These are phyloP conservation scores for Melanerpes aurifrons DNA, from an alignment of 2,113 vertebrate species.

Conservation along the genomic window DNA sequence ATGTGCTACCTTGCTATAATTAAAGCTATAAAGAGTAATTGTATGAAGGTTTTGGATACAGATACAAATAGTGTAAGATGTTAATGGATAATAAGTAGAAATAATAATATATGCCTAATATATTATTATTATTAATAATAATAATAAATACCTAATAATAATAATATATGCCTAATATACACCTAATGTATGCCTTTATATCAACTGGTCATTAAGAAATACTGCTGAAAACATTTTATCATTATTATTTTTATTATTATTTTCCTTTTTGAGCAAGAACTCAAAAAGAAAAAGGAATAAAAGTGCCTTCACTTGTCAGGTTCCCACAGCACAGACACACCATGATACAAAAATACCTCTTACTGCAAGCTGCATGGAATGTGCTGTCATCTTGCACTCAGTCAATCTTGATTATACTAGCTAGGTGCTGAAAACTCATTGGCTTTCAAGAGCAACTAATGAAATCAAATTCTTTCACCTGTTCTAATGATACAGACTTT, in stretches of 20 bases:
- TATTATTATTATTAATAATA: too few species aligned
- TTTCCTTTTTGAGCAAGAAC: not conserved
- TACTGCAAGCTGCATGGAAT: not conserved
- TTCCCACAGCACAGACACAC: not conserved
- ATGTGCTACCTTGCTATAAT: constrained; percentile 32
- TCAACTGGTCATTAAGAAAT: not conserved
- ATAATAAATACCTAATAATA: too few species aligned
- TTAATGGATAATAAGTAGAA: constrained; percentile 15
- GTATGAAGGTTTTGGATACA: not conserved
- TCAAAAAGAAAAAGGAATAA: not conserved
- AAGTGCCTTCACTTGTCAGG: not conserved
- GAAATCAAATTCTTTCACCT: constrained; percentile 2
- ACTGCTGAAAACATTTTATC: not conserved
- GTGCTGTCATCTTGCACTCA: not conserved
- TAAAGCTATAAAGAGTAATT: constrained; percentile 69
- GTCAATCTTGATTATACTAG: not conserved
- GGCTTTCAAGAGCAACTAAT: not conserved
- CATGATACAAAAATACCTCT: not conserved
- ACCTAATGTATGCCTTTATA: not conserved
- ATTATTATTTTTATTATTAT: not conserved
- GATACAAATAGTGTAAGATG: not conserved
- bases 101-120: not conserved
- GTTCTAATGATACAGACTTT: not conserved
- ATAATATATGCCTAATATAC: too few species aligned
- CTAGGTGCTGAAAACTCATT: not conserved